Base-by-base conservation (phyloP, 2,797 vertebrate genomes). In the Rhyacichthys aspro region DNA sequence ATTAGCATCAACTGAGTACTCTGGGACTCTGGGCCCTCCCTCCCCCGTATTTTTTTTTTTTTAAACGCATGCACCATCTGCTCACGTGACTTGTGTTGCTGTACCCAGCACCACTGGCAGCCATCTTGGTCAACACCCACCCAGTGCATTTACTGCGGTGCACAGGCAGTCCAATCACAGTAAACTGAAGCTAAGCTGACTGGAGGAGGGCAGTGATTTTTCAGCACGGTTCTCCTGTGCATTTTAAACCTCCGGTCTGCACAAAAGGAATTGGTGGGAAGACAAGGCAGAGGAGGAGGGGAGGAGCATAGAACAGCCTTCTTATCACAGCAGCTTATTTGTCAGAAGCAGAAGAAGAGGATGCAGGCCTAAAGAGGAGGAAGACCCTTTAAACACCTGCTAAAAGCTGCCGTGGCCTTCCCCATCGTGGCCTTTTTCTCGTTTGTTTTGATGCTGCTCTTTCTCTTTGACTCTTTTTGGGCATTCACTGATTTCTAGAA, bases 91-190 rank as follows among this genome's bases (percentile, higher is more conserved):
- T 56, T 69, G 90, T 75, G 70, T 84, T 92, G 92, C 89, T 89
- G 89, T 91, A 85, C 85, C 88, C 90, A 88, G 92, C 90, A 92
- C 93, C 93, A 90, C 94, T 89, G 91, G 93, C 95, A 90, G 96
- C 97, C 97, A 99, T 99, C 94, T 99, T 99, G 96, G 96, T 95
- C 93, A 78, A 93, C 95, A 96, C 96, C 96, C 96, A 94, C 93
- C 94, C 92, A 91, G 92, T 91, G 92, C 87, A 86, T 93, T 90
- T 90, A 89, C 93, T 91, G 91, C 92, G 69, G 87, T 55, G 89
- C 91, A 83, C 90, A 82, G 70, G 89, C 93, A 90, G 91, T 88
- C 93, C 90, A 84, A 63, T 87, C 90, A 59, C 69, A 89, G 72
- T 14, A 63, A 85, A 68, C 86, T 72, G 88, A 67, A 59, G 83